These are phyloP conservation scores for Cephus pygmeus DNA, from an alignment of 2,888 invertebrate genomes.

Conservation along the genomic window DNA sequence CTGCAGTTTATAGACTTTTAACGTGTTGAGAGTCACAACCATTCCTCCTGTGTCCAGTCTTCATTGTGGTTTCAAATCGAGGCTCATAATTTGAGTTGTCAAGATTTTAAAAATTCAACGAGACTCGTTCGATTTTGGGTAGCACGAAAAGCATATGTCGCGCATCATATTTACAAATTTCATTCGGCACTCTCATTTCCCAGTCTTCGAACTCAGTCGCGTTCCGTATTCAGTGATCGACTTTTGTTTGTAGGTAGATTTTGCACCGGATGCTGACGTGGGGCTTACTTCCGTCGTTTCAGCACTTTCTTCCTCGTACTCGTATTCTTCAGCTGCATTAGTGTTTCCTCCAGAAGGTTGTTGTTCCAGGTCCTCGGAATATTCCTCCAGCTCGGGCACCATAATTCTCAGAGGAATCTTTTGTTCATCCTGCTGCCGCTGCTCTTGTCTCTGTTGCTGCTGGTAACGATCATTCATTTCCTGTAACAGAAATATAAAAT, in stretches of 20 bases:
- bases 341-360: conserved; percentile 36
- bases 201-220: conserved; percentile 43
- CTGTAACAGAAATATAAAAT: conserved; percentile 14
- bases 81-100: too few species aligned
- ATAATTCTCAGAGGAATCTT: conserved; percentile 67
- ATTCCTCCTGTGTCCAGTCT: too few species aligned
- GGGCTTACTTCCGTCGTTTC: conserved; percentile 29
- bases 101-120: too few species aligned
- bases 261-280: conserved; percentile 21
- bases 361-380: conserved; percentile 55
- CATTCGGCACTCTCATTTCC: conserved; percentile 21
- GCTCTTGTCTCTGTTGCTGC: conserved; percentile 21
- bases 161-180: not conserved
- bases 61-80: too few species aligned
- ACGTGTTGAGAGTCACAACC: too few species aligned
- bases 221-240: conserved; percentile 46
- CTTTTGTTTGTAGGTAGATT: conserved; percentile 14
- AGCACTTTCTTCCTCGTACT: conserved; percentile 51
- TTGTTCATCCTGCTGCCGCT: conserved; percentile 27
- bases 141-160: too few species aligned
- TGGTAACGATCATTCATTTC: conserved; percentile 32
- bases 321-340: conserved; percentile 39
- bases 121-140: too few species aligned
- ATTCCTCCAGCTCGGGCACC: conserved; percentile 66
- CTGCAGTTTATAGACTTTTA: too few species aligned